These are phyloP conservation scores for Lerista edwardsae DNA, from an alignment of 2,797 vertebrate genomes.

Conservation along the genomic window DNA sequence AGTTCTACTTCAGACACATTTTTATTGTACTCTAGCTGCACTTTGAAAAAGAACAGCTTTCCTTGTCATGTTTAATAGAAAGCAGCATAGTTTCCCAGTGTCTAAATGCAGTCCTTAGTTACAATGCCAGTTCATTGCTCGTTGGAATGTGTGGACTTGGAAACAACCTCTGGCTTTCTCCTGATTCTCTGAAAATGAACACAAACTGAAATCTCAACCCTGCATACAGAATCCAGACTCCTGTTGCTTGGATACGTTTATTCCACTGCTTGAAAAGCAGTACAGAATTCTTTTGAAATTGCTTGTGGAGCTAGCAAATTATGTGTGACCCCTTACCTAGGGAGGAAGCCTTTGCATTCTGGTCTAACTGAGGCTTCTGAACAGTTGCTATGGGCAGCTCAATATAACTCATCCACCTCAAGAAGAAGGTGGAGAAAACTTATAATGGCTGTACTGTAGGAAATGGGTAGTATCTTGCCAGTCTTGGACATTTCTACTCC, in stretches of 20 bases:
- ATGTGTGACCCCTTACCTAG: background rate
- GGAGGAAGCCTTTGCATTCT: background rate
- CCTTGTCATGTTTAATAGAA: slow-evolving; percentile 15
- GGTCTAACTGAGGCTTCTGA: background rate
- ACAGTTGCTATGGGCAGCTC: background rate
- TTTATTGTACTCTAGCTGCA: slow-evolving; percentile 6
- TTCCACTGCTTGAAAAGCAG: background rate
- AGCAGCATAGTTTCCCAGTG: background rate
- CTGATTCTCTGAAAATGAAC: background rate
- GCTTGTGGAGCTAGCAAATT: background rate
- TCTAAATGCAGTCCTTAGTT: background rate
- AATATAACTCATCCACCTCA: background rate
- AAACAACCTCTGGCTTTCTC: slow-evolving; percentile 7
- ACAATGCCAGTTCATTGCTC: background rate
- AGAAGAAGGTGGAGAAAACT: background rate
- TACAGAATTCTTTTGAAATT: background rate
- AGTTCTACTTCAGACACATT: background rate
- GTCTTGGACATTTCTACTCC: background rate
- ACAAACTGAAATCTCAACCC: background rate
- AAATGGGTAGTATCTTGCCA: background rate
- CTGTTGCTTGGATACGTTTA: too few species aligned
- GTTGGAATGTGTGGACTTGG: background rate
- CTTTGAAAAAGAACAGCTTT: slow-evolving; percentile 12
- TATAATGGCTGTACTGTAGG: background rate
- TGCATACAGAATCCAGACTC: background rate